phyloP scores from a whole-genome alignment of 2,888 invertebrate species.

The Caradrina kadenii region DNA sequence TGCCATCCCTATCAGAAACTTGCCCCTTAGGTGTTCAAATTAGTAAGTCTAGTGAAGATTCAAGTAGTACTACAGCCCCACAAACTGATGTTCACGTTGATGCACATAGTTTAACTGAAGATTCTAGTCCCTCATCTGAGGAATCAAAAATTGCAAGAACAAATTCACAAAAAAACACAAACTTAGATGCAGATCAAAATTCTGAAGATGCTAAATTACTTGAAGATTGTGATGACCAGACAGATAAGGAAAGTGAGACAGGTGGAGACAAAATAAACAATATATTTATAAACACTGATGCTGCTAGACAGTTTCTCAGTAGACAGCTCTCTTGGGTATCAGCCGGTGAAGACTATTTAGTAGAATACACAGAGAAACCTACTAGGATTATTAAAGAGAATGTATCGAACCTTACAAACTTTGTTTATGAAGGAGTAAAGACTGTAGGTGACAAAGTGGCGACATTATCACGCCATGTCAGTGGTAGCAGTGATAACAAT shows the following conservation, averaged over 20 bases:
- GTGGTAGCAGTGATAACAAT: slow-evolving; percentile 93
- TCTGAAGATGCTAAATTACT: slow-evolving; percentile 68
- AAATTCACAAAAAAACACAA: slow-evolving; percentile 78
- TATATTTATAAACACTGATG: slow-evolving; percentile 94
- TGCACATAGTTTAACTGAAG: slow-evolving; percentile 89
- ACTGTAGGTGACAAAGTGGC: slow-evolving; percentile 94
- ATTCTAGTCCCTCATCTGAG: slow-evolving; percentile 90
- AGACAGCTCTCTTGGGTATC: slow-evolving; percentile 94
- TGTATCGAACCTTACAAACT: slow-evolving; percentile 93
- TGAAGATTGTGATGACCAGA: slow-evolving; percentile 74
- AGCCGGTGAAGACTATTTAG: slow-evolving; percentile 92
- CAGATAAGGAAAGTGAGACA: slow-evolving; percentile 74
- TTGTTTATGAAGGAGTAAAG: slow-evolving; percentile 94
- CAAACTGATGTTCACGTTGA: slow-evolving; percentile 90
- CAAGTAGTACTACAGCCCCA: slow-evolving; percentile 91
- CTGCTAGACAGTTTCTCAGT: slow-evolving; percentile 94
- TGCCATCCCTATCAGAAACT: slow-evolving; percentile 91
- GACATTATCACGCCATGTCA: slow-evolving; percentile 93
- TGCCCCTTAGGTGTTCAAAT: slow-evolving; percentile 92
- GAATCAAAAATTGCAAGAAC: slow-evolving; percentile 88
- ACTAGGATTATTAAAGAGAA: slow-evolving; percentile 93
- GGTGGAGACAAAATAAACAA: slow-evolving; percentile 90
- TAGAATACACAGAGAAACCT: slow-evolving; percentile 92
- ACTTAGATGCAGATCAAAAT: slow-evolving; percentile 71
- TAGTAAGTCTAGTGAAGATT: slow-evolving; percentile 91